phyloP scores from a whole-genome alignment of 2,888 invertebrate species.

The Anticlea derivata region DNA sequence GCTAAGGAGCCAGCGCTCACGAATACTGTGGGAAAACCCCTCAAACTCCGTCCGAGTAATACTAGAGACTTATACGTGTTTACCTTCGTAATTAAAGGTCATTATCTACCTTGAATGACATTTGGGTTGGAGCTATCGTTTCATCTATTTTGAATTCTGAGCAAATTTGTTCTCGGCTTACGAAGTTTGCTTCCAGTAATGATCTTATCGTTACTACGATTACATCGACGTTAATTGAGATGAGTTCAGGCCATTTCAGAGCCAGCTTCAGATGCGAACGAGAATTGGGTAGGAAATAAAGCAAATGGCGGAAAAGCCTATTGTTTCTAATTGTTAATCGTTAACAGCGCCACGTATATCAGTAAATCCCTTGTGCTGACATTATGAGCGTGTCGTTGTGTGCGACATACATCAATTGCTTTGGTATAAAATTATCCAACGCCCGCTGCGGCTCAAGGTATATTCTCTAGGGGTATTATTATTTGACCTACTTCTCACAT shows the following conservation, averaged over 20 bases:
- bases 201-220: slow-evolving; percentile 11
- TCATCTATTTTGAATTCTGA: slow-evolving; percentile 6
- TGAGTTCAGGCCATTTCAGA: slow-evolving; percentile 25
- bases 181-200: slow-evolving; percentile 8
- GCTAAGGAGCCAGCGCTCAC: slow-evolving; percentile 65
- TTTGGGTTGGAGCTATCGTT: slow-evolving; percentile 14
- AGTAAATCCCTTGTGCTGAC: slow-evolving; percentile 24
- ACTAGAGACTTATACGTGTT: slow-evolving; percentile 32
- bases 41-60: slow-evolving; percentile 44
- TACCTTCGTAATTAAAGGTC: slow-evolving; percentile 35
- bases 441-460: slow-evolving; percentile 34
- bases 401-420: slow-evolving; percentile 42
- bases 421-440: slow-evolving; percentile 45
- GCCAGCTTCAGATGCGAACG: slow-evolving; percentile 12
- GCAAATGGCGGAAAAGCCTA: slow-evolving; percentile 31
- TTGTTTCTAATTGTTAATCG: slow-evolving; percentile 35
- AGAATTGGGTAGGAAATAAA: slow-evolving; percentile 28
- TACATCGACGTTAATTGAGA: slow-evolving; percentile 26
- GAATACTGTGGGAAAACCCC: slow-evolving; percentile 48
- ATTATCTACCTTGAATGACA: slow-evolving; percentile 35
- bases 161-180: slow-evolving; percentile 8
- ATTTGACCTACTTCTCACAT: slow-evolving; percentile 54
- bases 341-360: slow-evolving; percentile 29
- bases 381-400: slow-evolving; percentile 34
- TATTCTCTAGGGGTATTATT: slow-evolving; percentile 43